These are phyloP conservation scores for Mustelus asterias DNA, from an alignment of 2,113 vertebrate genomes.

Conservation along the genomic window DNA sequence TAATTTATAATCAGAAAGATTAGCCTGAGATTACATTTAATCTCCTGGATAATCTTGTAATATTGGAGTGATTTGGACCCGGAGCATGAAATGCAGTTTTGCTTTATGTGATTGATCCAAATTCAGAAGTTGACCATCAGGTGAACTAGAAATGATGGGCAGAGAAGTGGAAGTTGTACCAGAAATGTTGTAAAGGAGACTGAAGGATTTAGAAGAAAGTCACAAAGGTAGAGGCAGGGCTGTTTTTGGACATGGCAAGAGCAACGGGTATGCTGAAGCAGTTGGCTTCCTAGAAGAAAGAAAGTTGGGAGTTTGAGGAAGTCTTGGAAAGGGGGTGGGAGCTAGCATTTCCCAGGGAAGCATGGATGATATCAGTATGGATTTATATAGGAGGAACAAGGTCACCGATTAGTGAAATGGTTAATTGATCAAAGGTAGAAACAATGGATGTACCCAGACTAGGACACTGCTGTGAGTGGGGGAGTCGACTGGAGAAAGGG, in stretches of 20 bases:
- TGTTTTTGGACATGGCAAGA: neutral
- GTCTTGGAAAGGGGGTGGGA: neutral
- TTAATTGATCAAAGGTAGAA: neutral
- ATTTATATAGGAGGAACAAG: neutral
- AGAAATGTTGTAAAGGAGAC: neutral
- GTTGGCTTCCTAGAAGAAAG: neutral
- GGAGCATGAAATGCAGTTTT: neutral
- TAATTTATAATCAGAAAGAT: neutral
- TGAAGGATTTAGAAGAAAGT: neutral
- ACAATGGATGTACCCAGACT: neutral
- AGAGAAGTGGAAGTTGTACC: neutral
- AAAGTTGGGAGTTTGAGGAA: neutral
- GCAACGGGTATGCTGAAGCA: neutral
- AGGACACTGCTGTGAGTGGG: neutral
- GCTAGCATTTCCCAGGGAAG: neutral
- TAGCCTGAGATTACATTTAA: neutral
- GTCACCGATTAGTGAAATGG: neutral
- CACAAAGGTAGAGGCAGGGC: neutral
- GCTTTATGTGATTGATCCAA: neutral
- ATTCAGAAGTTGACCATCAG: neutral
- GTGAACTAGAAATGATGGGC: neutral
- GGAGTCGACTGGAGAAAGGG: neutral
- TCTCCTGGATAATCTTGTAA: neutral
- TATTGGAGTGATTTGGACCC: neutral
- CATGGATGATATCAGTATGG: neutral